Conservation (phyloP, 1,140 invertebrate species). For the Popillia japonica region DNA sequence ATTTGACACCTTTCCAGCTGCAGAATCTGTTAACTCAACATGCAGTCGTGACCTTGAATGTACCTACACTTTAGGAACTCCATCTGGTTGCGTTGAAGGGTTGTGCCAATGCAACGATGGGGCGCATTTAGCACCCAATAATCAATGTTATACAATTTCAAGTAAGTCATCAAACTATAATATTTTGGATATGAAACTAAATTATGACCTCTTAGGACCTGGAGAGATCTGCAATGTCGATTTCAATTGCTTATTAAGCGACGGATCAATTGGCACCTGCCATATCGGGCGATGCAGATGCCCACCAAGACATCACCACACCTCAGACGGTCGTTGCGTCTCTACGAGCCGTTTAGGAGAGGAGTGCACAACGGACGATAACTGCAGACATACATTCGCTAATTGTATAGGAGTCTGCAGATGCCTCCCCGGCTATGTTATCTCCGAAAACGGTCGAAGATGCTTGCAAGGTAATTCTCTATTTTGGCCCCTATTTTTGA, state of each 20-base stretch:
- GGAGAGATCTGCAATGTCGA: constrained; percentile 1
- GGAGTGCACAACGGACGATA: not conserved
- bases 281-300: constrained; percentile 23
- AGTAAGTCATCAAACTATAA: too few species aligned
- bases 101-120: not conserved
- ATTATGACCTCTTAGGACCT: not conserved
- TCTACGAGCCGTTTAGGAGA: not conserved
- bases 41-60: constrained; percentile 4
- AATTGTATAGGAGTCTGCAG: constrained; percentile 9
- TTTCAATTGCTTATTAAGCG: constrained; percentile 31
- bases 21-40: not conserved
- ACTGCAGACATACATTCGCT: constrained; percentile 16
- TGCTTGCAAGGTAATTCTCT: constrained; percentile 1
- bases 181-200: not conserved
- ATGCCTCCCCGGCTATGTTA: not conserved
- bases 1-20: constrained; percentile 7
- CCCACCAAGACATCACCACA: constrained; percentile 20
- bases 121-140: not conserved
- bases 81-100: not conserved
- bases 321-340: constrained; percentile 16
- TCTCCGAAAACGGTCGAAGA: not conserved
- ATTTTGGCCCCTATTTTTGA: not conserved
- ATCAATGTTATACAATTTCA: constrained; percentile 32
- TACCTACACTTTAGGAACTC: constrained; percentile 2
- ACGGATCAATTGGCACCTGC: not conserved